These are phyloP conservation scores for Rhingia rostrata DNA, from an alignment of 2,888 invertebrate genomes.

Conservation along the genomic window DNA sequence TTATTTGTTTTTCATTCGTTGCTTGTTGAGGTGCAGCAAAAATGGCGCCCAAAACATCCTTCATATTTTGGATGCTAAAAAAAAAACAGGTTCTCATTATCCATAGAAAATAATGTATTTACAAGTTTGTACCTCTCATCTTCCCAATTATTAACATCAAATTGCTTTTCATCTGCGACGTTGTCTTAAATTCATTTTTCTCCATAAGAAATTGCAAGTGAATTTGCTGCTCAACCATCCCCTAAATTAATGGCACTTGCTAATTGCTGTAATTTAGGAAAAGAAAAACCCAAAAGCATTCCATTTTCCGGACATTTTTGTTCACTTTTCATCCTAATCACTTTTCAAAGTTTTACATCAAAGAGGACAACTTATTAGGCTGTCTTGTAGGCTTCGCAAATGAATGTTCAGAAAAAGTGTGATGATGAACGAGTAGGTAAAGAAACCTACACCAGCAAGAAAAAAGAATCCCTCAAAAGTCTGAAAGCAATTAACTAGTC, in stretches of 20 bases:
- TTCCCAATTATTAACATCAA: not conserved
- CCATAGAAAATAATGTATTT: too few relatives aligned
- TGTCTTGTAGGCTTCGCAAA: slow-evolving; percentile 1
- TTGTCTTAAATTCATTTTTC: not conserved
- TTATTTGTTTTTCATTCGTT: too few relatives aligned
- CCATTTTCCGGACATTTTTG: not conserved
- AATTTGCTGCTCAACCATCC: slow-evolving; percentile 26
- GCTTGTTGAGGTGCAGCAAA: too few relatives aligned
- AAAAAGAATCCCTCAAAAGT: slow-evolving; percentile 2
- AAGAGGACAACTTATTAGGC: slow-evolving; percentile 49
- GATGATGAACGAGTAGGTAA: not conserved
- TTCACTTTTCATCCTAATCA: slow-evolving; percentile 40
- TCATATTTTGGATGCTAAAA: too few relatives aligned
- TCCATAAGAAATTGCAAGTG: slow-evolving; percentile 5
- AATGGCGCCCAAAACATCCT: too few relatives aligned
- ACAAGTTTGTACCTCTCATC: not conserved
- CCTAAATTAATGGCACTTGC: slow-evolving; percentile 50
- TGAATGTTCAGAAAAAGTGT: slow-evolving; percentile 2
- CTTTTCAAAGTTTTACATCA: slow-evolving; percentile 60
- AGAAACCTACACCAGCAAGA: not conserved
- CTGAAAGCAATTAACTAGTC: slow-evolving; percentile 54
- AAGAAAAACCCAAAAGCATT: slow-evolving; percentile 4
- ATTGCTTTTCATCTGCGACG: not conserved
- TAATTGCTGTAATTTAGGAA: slow-evolving; percentile 56
- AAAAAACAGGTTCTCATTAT: not conserved